These are phyloP conservation scores for Bucco capensis DNA, from an alignment of 2,113 vertebrate genomes.

Conservation along the genomic window DNA sequence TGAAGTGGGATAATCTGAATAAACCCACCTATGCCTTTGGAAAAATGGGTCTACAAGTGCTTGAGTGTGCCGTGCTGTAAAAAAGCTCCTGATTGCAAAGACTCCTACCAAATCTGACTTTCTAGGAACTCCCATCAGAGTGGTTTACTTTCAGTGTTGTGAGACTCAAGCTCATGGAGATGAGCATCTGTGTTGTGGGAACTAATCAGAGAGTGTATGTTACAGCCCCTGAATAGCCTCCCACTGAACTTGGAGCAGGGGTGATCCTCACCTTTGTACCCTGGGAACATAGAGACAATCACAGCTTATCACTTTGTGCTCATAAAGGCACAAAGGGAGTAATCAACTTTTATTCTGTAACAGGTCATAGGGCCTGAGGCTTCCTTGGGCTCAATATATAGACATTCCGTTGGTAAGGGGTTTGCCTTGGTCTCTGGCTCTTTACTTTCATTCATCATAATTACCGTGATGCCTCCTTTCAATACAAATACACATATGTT, in stretches of 20 bases:
- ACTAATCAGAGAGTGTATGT: not conserved
- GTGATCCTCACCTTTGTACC: not conserved
- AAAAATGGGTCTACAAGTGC: not conserved
- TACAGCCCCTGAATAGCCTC: not conserved
- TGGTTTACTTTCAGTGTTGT: not conserved
- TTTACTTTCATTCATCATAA: not conserved
- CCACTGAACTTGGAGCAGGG: accelerated
- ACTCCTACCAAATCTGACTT: not conserved
- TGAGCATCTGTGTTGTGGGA: not conserved
- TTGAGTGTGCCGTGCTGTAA: accelerated
- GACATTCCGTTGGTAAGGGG: not conserved
- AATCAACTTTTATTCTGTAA: not conserved
- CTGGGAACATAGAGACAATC: accelerated
- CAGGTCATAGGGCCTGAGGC: not conserved
- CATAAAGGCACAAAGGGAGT: not conserved
- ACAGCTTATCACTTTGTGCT: not conserved
- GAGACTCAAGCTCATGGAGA: not conserved
- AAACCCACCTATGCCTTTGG: not conserved
- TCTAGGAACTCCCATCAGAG: accelerated
- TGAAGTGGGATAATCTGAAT: not conserved
- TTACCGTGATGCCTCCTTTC: not conserved
- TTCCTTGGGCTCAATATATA: not conserved
- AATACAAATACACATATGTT: not conserved
- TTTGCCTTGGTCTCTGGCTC: not conserved
- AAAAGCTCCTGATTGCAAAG: not conserved